phyloP scores from a whole-genome alignment of 2,113 vertebrate species.

The Acanthisitta chloris region DNA sequence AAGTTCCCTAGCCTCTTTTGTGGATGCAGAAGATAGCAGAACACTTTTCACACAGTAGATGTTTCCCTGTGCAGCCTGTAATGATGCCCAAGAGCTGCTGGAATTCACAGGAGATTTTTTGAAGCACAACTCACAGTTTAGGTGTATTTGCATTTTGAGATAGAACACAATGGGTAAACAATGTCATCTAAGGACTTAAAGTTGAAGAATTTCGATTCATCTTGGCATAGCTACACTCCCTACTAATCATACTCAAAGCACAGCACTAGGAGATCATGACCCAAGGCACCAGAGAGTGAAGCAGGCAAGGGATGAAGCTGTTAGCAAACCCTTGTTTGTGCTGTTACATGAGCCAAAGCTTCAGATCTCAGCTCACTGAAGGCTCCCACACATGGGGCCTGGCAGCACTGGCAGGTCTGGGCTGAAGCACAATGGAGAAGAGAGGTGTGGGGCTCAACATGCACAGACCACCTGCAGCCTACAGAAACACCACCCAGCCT shows the following conservation, averaged over 20 bases:
- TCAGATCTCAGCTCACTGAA: neutral
- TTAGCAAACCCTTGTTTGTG: neutral
- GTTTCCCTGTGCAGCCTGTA: neutral
- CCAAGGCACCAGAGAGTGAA: neutral
- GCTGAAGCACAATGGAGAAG: neutral
- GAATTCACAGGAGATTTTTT: neutral
- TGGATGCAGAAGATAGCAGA: neutral
- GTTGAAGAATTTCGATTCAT: neutral
- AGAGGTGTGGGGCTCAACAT: neutral
- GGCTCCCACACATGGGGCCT: neutral
- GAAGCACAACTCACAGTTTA: neutral
- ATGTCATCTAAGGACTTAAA: neutral
- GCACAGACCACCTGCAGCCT: neutral
- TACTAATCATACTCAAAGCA: neutral
- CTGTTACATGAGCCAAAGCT: neutral
- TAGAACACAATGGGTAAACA: neutral
- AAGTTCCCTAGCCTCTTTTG: neutral
- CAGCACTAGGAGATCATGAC: neutral
- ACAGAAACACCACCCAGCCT: accelerated
- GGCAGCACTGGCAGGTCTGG: neutral
- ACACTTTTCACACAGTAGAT: neutral
- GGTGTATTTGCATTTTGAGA: neutral
- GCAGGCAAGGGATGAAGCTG: neutral
- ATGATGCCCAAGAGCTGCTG: neutral
- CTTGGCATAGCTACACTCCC: neutral